A percentile compares a stretch with the other conserved stretches of the same genome.
These are phyloP conservation scores for Palythoa heliodiscus DNA, from an alignment of 92 coral and sea anemone species.

Conservation along the genomic window DNA sequence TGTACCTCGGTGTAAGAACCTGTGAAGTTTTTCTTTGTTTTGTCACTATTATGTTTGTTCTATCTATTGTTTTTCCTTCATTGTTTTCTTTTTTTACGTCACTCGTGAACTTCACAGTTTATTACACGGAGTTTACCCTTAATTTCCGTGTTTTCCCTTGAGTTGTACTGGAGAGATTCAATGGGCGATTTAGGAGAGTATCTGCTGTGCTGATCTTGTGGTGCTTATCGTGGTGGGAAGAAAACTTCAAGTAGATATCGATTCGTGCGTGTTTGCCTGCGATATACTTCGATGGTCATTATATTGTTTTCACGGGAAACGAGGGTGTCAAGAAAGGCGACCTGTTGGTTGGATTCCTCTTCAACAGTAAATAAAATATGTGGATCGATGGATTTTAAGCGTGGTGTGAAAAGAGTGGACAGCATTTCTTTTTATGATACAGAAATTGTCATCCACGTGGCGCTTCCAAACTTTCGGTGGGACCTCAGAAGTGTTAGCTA, in stretches of 20 bases:
- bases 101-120: no score
- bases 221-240: constrained; percentile 36
- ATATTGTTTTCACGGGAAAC: constrained; percentile 21
- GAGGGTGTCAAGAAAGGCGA: constrained; percentile 49
- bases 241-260: constrained; percentile 38
- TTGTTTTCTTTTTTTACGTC: no score
- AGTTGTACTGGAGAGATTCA: no score
- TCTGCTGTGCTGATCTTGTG: constrained; percentile 10
- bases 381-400: constrained; percentile 29
- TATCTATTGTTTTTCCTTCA: no score
- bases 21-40: no score
- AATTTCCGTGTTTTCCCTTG: not conserved
- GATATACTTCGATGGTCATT: constrained; percentile 30
- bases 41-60: no score
- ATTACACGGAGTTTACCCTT: not conserved
- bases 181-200: not conserved
- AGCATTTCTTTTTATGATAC: not conserved
- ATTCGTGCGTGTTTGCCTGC: not conserved
- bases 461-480: constrained; percentile 56
- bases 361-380: constrained; percentile 44
- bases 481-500: constrained; percentile 1
- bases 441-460: constrained; percentile 30
- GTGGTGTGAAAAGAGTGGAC: constrained; percentile 38
- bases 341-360: constrained; percentile 10
- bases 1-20: no score